These are phyloP conservation scores for Eurytoma adleriae DNA, from an alignment of 2,888 invertebrate species.

Conservation along the genomic window DNA sequence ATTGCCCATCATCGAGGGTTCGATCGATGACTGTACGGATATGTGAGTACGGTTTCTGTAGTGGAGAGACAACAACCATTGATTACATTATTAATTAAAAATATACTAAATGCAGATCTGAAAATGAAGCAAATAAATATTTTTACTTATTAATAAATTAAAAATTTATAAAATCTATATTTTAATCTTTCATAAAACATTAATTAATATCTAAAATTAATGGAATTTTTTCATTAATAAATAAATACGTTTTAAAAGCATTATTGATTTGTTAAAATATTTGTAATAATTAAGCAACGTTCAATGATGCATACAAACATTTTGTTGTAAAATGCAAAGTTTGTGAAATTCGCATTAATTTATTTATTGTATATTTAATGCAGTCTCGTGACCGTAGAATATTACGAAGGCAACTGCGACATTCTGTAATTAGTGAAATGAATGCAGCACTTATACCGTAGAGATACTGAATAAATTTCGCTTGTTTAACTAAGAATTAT, in stretches of 20 bases:
- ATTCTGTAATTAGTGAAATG: constrained; percentile 18
- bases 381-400: background rate
- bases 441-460: constrained; percentile 1
- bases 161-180: too few species aligned
- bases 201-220: too few species aligned
- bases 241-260: too few species aligned
- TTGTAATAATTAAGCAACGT: too few species aligned
- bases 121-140: too few species aligned
- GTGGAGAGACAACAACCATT: background rate
- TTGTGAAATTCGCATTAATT: background rate
- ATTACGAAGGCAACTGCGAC: too few species aligned
- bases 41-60: constrained; percentile 3
- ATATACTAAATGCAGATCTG: background rate
- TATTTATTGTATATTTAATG: constrained; percentile 11
- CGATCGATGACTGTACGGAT: constrained; percentile 34
- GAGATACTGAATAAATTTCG: constrained; percentile 4
- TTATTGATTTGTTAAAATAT: too few species aligned
- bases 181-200: too few species aligned
- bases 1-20: constrained; percentile 25
- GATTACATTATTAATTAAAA: constrained; percentile 1
- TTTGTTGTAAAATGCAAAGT: too few species aligned
- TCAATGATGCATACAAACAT: too few species aligned
- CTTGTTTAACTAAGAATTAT: background rate
- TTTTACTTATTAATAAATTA: too few species aligned
- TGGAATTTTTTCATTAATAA: too few species aligned